Evolutionary conservation across 2,113 vertebrate species (phyloP).

Genomic region (Raja brachyura): DNA sequence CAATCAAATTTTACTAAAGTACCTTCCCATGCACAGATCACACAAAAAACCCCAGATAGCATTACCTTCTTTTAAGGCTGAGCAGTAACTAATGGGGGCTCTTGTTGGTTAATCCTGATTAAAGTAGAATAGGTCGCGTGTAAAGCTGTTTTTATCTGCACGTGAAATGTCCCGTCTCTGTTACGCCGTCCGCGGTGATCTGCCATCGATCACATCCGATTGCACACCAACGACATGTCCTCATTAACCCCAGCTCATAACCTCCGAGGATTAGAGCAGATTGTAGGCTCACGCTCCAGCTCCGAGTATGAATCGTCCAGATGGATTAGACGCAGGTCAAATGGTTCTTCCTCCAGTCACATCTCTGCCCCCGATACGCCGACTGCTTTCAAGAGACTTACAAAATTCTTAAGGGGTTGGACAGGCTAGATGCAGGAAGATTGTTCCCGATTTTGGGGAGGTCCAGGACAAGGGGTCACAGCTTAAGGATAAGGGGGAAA

Average conservation of each 20-base stretch:
- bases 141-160: conserved; percentile 19
- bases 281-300: background rate
- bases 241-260: conserved; percentile 22
- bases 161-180: background rate
- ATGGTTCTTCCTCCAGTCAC: background rate
- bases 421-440: no score
- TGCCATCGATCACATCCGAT: background rate
- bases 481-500: no score
- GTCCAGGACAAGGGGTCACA: no score
- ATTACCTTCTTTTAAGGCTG: conserved; percentile 19
- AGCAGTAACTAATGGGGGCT: conserved; percentile 27
- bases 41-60: no score
- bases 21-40: background rate
- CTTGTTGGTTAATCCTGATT: conserved; percentile 31
- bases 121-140: background rate
- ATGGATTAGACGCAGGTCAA: conserved; percentile 19
- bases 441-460: no score
- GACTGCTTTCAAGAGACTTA: background rate
- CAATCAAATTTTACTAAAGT: conserved; percentile 24
- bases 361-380: background rate
- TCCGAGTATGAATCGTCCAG: background rate
- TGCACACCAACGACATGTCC: background rate
- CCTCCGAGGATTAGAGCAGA: background rate
- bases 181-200: background rate
- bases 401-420: no score